Evolutionary conservation across 2,113 vertebrate genomes (phyloP), one percentile per base, ranked within the genome.

Genomic region (Boleophthalmus pectinirostris): DNA sequence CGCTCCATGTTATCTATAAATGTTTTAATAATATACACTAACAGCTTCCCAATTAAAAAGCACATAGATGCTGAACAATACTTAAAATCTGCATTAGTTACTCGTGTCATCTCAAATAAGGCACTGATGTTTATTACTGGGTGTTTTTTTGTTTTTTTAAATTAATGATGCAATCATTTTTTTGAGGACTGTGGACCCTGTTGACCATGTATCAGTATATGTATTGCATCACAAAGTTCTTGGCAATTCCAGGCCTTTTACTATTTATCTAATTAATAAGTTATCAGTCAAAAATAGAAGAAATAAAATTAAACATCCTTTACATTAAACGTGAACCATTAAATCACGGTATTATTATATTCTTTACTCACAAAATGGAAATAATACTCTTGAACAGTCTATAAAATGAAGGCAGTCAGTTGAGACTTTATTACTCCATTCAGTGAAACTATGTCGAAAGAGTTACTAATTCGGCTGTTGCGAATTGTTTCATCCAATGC

Each of bases 401-500:
- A 60, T 60, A 25, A 25, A 60, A 15, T 60, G 13, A 60, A 60
- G 70, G 71, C 66, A 74, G 74, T 73, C 69, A 69, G 72, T 68
- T 70, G 64, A 72, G 33, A 29, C 66, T 29, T 79, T 54, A 78
- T 78, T 75, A 70, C 46, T 67, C n/a, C 49, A 58, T 57, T 35
- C 38, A 23, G n/a, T 46, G 20, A 38, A 63, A 64, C 33, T 38
- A 43, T 16, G 38, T 38, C n/a, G 9, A 64, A 38, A 38, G 9
- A 64, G 61, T 33, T 29, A 61, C 58, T 61, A 61, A 33, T 61
- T 61, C 25, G 3, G 13, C 58, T 33, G 58, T 33, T 61, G 24
- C 29, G 9, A 43, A 24, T 47, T 65, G 75, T 78, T 68, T 24
- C 66, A 72, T 84, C 77, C 43, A 72, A 84, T 46, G 73, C 80